Evolutionary conservation across 1,140 invertebrate species (phyloP), one percentile per base, ranked within the genome.

Genomic region (Luehdorfia chinensis): DNA sequence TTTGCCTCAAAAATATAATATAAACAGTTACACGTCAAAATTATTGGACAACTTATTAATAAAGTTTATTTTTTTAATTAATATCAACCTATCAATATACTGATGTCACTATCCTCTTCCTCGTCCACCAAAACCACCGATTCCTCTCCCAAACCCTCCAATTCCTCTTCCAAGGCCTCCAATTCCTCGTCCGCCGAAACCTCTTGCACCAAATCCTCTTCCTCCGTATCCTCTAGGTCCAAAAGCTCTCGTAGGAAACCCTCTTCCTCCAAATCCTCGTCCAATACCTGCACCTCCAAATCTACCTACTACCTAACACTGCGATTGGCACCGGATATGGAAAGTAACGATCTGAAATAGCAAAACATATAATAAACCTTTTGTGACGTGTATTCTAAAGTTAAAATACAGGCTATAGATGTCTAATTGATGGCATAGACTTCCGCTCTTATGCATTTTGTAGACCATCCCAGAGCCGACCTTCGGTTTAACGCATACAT

Each of bases 21-120:
- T n/a, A n/a, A n/a, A n/a, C n/a, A n/a, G n/a, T n/a, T n/a, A n/a
- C n/a, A n/a, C n/a, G n/a, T n/a, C n/a, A n/a, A n/a, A n/a, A n/a
- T n/a, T n/a, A n/a, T n/a, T n/a, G n/a, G n/a, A n/a, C n/a, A n/a
- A n/a, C n/a, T n/a, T n/a, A n/a, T n/a, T n/a, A n/a, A n/a, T n/a
- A n/a, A n/a, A n/a, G n/a, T n/a, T n/a, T n/a, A n/a, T n/a, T n/a
- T n/a, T n/a, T n/a, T n/a, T n/a, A n/a, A n/a, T n/a, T n/a, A n/a
- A n/a, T n/a, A n/a, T n/a, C n/a, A n/a, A n/a, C n/a, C n/a, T n/a
- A n/a, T n/a, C n/a, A n/a, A n/a, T n/a, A n/a, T n/a, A n/a, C n/a
- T n/a, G n/a, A n/a, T n/a, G n/a, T n/a, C n/a, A n/a, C 45, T 66
- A 61, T 44, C 66, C 59, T 21, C 66, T 58, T 25, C 70, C 64